These are phyloP conservation scores for Lepidocolaptes lacrymiger DNA, from an alignment of 2,797 vertebrate genomes.

Conservation along the genomic window DNA sequence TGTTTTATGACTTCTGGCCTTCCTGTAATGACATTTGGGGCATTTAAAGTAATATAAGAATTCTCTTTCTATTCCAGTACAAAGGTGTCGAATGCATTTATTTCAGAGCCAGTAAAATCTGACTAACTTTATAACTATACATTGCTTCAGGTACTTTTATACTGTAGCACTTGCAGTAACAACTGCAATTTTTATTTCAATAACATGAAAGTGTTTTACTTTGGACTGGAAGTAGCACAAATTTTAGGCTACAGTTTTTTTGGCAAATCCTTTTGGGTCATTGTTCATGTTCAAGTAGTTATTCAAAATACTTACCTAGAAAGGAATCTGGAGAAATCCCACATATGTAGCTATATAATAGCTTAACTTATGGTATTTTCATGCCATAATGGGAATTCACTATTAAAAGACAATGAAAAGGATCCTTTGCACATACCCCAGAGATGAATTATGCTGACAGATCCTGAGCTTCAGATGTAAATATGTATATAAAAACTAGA, in stretches of 20 bases:
- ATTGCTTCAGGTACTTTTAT: background rate
- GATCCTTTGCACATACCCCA: background rate
- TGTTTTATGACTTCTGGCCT: background rate
- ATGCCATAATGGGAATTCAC: background rate
- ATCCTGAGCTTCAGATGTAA: background rate
- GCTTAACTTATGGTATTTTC: background rate
- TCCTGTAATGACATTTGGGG: background rate
- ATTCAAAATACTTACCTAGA: background rate
- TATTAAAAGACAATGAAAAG: background rate
- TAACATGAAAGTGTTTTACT: background rate
- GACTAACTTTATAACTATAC: background rate
- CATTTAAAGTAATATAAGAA: background rate
- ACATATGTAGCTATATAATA: background rate
- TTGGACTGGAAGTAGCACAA: background rate
- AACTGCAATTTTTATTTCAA: background rate
- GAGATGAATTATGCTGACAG: background rate
- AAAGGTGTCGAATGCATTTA: background rate
- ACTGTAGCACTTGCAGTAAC: background rate
- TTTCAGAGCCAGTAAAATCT: background rate
- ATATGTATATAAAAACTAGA: background rate
- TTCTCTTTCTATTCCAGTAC: background rate
- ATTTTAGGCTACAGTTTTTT: background rate
- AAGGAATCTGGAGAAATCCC: background rate
- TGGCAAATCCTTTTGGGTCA: background rate
- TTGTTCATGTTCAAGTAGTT: background rate